These are phyloP conservation scores for Chaenodraco wilsoni DNA, from an alignment of 2,797 vertebrate genomes.

Conservation along the genomic window DNA sequence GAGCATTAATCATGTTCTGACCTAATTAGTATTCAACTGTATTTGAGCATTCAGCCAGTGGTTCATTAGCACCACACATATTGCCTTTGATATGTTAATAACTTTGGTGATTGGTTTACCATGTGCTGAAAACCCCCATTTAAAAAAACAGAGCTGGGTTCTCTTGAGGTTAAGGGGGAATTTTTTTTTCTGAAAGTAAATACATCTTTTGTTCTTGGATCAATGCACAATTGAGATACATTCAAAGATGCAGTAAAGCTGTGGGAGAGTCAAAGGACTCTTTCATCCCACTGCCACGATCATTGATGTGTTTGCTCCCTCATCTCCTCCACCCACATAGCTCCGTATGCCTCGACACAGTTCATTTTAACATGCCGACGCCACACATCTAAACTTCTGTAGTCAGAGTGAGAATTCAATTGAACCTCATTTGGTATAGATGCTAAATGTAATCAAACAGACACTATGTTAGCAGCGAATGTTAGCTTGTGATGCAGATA, in stretches of 20 bases:
- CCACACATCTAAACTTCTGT: not conserved
- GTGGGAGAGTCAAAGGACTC: conserved; percentile 54
- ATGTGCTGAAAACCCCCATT: not conserved
- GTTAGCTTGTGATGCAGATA: not conserved
- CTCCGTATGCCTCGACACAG: conserved; percentile 19
- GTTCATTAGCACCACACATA: conserved; percentile 45
- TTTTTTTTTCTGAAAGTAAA: conserved; percentile 22
- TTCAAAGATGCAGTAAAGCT: conserved; percentile 49
- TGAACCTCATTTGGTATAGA: not conserved
- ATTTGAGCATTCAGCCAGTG: conserved; percentile 36
- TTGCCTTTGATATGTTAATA: conserved; percentile 61
- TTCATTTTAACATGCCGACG: conserved; percentile 23
- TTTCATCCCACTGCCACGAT: conserved; percentile 57
- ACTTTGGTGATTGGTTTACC: conserved; percentile 42
- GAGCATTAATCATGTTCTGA: conserved; percentile 47
- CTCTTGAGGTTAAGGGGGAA: conserved; percentile 2
- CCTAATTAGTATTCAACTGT: conserved; percentile 48
- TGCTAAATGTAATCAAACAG: not conserved
- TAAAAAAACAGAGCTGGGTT: conserved; percentile 24
- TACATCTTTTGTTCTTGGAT: conserved; percentile 36
- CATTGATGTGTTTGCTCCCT: conserved; percentile 50
- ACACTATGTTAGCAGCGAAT: not conserved
- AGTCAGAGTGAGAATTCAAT: not conserved
- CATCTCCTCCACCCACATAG: conserved; percentile 35
- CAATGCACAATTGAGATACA: conserved; percentile 32